These are phyloP conservation scores for Mormyrus hasselquistii DNA, from an alignment of 2,797 vertebrate species.

Conservation along the genomic window DNA sequence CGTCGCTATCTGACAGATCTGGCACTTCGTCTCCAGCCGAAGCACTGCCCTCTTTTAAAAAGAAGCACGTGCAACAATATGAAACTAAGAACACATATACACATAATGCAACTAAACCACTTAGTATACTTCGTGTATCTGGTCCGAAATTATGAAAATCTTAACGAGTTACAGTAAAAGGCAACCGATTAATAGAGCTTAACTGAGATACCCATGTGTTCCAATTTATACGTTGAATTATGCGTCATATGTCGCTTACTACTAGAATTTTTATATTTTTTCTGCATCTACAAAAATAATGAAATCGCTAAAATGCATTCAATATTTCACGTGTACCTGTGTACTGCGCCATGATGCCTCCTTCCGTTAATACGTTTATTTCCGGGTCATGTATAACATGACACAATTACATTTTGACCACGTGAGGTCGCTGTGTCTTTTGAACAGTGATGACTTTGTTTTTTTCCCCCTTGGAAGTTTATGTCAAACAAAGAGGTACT, in stretches of 20 bases:
- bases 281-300: neutral
- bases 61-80: neutral
- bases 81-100: neutral
- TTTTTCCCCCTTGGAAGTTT: neutral
- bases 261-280: neutral
- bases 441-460: neutral
- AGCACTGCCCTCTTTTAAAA: conserved; percentile 9
- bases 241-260: neutral
- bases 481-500: neutral
- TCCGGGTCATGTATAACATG: conserved; percentile 45
- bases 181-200: neutral
- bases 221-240: neutral
- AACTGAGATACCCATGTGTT: neutral
- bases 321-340: conserved; percentile 58
- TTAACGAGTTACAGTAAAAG: neutral
- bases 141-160: neutral
- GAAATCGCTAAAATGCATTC: conserved; percentile 8
- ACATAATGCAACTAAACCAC: neutral
- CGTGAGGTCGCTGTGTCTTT: conserved; percentile 41
- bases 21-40: conserved; percentile 49
- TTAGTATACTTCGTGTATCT: neutral
- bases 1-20: conserved; percentile 64
- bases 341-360: conserved; percentile 58
- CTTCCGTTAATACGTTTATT: conserved; percentile 33
- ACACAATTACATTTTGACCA: neutral